Evolutionary conservation across 2,113 vertebrate species (phyloP), one percentile per base, ranked within the genome.

Genomic region (Otis tarda): DNA sequence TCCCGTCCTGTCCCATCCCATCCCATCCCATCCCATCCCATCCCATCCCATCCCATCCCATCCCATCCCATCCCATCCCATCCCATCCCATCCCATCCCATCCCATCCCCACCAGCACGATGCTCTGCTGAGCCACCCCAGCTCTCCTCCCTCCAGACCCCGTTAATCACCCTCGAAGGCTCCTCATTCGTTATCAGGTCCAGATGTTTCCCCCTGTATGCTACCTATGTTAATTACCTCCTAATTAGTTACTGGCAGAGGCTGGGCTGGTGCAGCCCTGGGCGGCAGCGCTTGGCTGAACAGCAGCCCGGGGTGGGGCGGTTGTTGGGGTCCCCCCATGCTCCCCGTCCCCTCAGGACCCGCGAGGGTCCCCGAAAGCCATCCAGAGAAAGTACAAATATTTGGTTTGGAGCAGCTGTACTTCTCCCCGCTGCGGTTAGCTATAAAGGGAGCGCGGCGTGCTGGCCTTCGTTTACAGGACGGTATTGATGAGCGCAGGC

Each of bases 201-300:
- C 98, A 98, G 98, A 97, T 98, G 97, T 97, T 98, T 96, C 94
- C 92, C 37, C 75, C 90, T 97, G 96, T 96, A 97, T 68, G 83
- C 93, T 97, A 96, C 97, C 98, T 96, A 97, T 96, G 96, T 97
- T 97, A 98, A 98, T 98, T 97, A 97, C 89, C 94, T 97, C 76
- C 97, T 98, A 97, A 98, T 98, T 94, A 97, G 93, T 94, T 93
- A 90, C 90, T 94, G 97, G 95, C 70, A 5, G 21, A 67, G 91
- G 75, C 85, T 53, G 50, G 19, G 25, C 92, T 98, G 96, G 95
- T 92, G 86, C 70, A 94, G 88, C 89, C 87, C 55, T 10, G 9
- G 83, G 80, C 39, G 80, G 57, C 15, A 60, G 71, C 12, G 53
- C 50, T 37, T 68, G 70, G 60, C 81, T 52, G 18, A 57, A 28